A percentile compares a stretch with the other conserved stretches of the same genome.
Evolutionary conservation across 2,113 vertebrate genomes (phyloP).

Genomic region (Podarcis muralis): DNA sequence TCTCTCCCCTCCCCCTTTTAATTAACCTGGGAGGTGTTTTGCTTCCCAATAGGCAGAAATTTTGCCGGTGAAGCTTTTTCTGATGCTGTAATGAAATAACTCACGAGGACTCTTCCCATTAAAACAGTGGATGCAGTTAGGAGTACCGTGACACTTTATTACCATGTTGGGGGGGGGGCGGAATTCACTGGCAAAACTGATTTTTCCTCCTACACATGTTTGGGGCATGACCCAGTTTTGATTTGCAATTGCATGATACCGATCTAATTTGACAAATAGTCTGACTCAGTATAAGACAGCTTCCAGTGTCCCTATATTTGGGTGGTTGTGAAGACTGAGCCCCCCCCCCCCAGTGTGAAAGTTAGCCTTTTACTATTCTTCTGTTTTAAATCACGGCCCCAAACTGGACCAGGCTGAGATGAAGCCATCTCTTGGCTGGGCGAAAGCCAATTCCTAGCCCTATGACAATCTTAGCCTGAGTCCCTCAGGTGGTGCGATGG

Average conservation of each 20-base stretch:
- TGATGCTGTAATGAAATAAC: neutral
- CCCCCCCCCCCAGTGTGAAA: neutral
- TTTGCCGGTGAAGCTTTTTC: neutral
- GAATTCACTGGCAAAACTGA: neutral
- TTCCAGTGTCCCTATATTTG: neutral
- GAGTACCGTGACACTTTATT: neutral
- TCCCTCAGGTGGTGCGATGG: too few species aligned
- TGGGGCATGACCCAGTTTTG: neutral
- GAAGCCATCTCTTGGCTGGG: neutral
- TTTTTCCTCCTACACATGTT: neutral
- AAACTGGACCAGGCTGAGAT: neutral
- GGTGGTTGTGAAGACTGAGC: neutral
- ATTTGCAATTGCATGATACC: neutral
- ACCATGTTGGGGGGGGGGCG: neutral
- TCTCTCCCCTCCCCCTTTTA: neutral
- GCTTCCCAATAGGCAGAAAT: neutral
- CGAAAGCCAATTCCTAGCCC: neutral
- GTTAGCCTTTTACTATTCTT: neutral
- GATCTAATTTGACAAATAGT: neutral
- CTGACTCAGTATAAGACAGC: neutral
- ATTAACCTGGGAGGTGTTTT: neutral
- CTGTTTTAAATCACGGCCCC: neutral
- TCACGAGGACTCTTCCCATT: neutral
- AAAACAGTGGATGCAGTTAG: neutral
- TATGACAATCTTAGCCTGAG: neutral